Evolutionary conservation across 2,113 vertebrate species (phyloP), one percentile per base, ranked within the genome.

Genomic region (Barnardius zonarius): DNA sequence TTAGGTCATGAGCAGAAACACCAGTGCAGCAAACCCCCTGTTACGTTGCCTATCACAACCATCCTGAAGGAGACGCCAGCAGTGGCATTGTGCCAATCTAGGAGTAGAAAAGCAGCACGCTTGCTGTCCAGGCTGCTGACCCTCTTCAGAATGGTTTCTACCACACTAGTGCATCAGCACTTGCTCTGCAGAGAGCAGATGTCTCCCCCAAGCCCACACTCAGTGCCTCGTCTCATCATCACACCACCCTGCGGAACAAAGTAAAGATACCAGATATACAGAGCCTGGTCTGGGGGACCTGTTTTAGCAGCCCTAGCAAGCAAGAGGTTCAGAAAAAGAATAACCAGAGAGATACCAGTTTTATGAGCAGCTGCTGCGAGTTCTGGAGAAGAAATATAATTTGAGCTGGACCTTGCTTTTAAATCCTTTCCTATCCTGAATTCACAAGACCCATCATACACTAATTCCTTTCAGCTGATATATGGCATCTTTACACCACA

Each of bases 21-120:
- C 23, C 1, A 13, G 28, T 54, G 70, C n/a, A 30, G 43, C 66
- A 74, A 62, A 82, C 43, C 11, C 52, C 61, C 66, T 52, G 63
- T 57, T 19, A 77, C 30, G 33, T 0, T 28, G 28, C 18, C 3
- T 5, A 33, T 24, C 41, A 7, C 3, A 4, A 67, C 33, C n/a
- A 67, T 23, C 37, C 33, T 35, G 67, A 91, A 55, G 55, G 54
- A 49, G 16, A 43, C 30, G 37, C 41, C 75, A 25, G 31, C 33
- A 52, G n/a, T 11, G 46, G 64, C 59, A 79, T n/a, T 33, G 24
- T 0, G 4, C 25, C 70, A 85, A 0, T 1, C 33, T 10, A 78
- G 33, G 18, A 66, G 41, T 9, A 18, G 33, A 17, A 61, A 68
- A 48, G 92, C 62, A 70, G 24, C 8, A 7, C 0, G 1, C 23